Evolutionary conservation across 2,888 invertebrate species (phyloP).

Genomic region (Spilosoma lubricipeda): DNA sequence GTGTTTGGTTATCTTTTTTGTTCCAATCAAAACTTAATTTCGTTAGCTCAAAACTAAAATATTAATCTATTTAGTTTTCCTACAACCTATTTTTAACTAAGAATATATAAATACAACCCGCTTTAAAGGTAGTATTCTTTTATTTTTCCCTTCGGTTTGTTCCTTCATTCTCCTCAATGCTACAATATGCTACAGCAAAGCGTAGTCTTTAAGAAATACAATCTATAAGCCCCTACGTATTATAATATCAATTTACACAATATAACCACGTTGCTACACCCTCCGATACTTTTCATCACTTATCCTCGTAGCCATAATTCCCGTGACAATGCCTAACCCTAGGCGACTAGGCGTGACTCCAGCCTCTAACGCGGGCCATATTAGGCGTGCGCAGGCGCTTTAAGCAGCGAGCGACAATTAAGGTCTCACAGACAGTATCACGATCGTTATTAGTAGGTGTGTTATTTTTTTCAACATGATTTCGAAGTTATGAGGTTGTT

Average conservation of each 20-base stretch:
- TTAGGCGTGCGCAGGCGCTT: constrained; percentile 60
- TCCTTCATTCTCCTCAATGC: no score
- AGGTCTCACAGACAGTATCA: constrained; percentile 60
- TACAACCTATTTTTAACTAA: no score
- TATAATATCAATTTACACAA: not conserved
- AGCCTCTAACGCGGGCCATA: constrained; percentile 52
- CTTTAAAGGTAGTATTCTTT: no score
- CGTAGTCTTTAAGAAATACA: no score
- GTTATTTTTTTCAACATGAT: constrained; percentile 48
- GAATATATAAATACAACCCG: no score
- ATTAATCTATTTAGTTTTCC: no score
- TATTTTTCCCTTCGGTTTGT: no score
- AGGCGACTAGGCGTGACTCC: constrained; percentile 58
- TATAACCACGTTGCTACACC: constrained; percentile 8
- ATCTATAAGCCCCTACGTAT: not conserved
- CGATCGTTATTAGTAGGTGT: constrained; percentile 66
- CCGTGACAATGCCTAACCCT: constrained; percentile 35
- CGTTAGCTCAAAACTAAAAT: no score
- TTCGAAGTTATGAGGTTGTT: constrained; percentile 24
- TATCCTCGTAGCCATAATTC: constrained; percentile 44
- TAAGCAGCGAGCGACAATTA: constrained; percentile 69
- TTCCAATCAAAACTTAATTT: no score
- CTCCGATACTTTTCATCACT: constrained; percentile 37
- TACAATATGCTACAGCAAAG: no score
- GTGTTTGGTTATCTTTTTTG: not conserved